These are phyloP conservation scores for Temnopleurus reevesii DNA, from an alignment of 53 echinoderm and acorn worm species.

Conservation along the genomic window DNA sequence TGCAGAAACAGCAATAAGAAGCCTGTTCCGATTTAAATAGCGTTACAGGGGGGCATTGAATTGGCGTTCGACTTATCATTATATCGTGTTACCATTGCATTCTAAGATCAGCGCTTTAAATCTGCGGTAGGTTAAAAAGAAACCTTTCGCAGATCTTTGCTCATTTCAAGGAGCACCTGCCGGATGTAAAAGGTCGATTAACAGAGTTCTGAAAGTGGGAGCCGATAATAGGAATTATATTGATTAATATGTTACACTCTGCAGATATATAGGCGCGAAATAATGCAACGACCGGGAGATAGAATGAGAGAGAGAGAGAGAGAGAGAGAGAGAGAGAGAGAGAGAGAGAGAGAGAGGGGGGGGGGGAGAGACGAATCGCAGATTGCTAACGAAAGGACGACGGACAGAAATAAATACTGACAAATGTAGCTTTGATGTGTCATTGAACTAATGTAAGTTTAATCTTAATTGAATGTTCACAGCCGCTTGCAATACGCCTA, in stretches of 20 bases:
- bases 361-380: background rate
- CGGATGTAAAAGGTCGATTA: slow-evolving; percentile 18
- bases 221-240: slow-evolving; percentile 5
- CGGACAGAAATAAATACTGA: too few species aligned
- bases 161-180: slow-evolving; percentile 13
- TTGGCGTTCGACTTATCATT: too few species aligned
- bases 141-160: background rate
- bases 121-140: background rate
- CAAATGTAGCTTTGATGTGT: too few species aligned
- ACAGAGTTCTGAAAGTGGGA: background rate
- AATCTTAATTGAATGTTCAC: too few species aligned
- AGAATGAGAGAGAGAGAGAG: background rate
- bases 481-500: too few species aligned
- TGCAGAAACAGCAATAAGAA: too few species aligned
- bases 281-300: background rate
- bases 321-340: background rate
- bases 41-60: too few species aligned
- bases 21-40: too few species aligned
- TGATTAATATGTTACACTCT: background rate
- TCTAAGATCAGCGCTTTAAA: too few species aligned
- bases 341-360: background rate
- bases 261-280: background rate
- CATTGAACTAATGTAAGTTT: too few species aligned
- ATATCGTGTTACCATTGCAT: too few species aligned
- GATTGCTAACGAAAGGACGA: too few species aligned